Evolutionary conservation across 2,797 vertebrate species (phyloP), one percentile per base, ranked within the genome.

Genomic region (Otolemur crassicaudatus): DNA sequence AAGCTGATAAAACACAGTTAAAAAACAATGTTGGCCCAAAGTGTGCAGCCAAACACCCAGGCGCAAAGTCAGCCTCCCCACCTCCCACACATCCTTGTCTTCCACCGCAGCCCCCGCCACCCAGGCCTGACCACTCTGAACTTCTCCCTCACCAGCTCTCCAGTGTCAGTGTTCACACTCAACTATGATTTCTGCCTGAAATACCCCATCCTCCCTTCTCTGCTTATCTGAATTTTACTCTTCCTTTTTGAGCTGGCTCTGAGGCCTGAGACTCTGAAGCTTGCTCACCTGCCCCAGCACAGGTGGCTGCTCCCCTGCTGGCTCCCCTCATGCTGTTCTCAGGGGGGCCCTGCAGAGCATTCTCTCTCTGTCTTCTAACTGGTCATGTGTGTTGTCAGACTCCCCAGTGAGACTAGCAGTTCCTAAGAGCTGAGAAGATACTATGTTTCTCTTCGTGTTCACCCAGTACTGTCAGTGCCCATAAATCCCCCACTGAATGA

Each of bases 41-140:
- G 60, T 77, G 5, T 20, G 19, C 27, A 43, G 29, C 40, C 34
- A 5, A 61, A 72, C 16, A 20, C 34, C 12, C 8, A 6, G 31
- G 40, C 0, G 1, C 3, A 5, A 17, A 19, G 1, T 14, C 9
- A 7, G 43, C 27, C 2, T 58, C 20, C 60, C 49, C 14, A 0
- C 13, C 31, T n/a, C 31, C 27, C 7, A 20, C 29, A 11, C 5
- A 10, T 58, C 40, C 16, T n/a, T 58, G 1, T n/a, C 69, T n/a
- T 34, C 27, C 19, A 8, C 4, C 23, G 3, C 4, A 4, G 61
- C 1, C 31, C 25, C 23, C 31, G 7, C 3, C 14, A 1, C 0
- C 3, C 63, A 8, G 9, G 8, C 7, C 4, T n/a, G 49, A 43
- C 37, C 69, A 37, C 58, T 23, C 61, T 0, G 1, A 65, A 19